These are phyloP conservation scores for Henicopernis longicauda DNA, from an alignment of 2,113 vertebrate genomes.

Conservation along the genomic window DNA sequence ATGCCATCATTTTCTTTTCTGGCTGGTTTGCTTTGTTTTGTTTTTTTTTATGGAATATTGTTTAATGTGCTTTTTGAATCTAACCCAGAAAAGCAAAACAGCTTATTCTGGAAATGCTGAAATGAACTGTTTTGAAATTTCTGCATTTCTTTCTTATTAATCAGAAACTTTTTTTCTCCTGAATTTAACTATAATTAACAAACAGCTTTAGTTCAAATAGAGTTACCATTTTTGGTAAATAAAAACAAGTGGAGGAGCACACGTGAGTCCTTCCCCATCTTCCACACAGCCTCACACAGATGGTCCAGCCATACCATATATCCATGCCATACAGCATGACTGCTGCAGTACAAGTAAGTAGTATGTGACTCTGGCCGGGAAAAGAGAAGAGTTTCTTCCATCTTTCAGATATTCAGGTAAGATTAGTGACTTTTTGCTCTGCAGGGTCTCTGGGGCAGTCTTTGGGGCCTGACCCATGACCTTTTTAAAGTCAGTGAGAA, in stretches of 20 bases:
- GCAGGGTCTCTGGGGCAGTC: neutral
- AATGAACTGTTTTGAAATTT: constrained; percentile 11
- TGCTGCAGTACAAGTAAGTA: neutral
- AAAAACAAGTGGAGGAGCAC: neutral
- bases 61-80: constrained; percentile 16
- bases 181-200: neutral
- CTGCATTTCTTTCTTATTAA: constrained; percentile 22
- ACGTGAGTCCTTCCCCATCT: neutral
- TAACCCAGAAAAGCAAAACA: neutral
- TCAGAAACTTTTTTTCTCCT: neutral
- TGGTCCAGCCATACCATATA: neutral
- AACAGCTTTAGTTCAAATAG: neutral
- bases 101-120: neutral
- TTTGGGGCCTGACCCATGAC: neutral
- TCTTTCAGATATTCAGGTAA: neutral
- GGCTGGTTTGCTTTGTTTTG: neutral
- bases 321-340: rapidly evolving
- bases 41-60: neutral
- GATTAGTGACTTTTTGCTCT: neutral
- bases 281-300: neutral
- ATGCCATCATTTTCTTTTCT: neutral
- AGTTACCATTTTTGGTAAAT: neutral
- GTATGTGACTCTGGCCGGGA: neutral
- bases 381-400: neutral
- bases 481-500: neutral